Conservation (phyloP, 2,113 vertebrate species). For the Labrus mixtus region DNA sequence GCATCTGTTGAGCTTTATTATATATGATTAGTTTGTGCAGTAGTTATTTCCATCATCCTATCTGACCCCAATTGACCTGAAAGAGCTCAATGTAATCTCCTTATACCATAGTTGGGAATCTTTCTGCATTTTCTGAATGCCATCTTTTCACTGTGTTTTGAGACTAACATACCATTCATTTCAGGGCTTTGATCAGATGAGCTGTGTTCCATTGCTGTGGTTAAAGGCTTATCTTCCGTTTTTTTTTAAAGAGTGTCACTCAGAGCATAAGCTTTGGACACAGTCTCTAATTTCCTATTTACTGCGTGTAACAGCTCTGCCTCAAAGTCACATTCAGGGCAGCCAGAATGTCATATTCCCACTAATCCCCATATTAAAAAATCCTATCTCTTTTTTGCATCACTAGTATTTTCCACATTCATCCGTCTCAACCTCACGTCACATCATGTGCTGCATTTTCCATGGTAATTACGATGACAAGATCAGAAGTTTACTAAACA, state of each 20-base stretch:
- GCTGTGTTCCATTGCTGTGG: conserved; percentile 40
- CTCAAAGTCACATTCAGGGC: conserved; percentile 54
- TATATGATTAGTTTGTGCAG: conserved; percentile 64
- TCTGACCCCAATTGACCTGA: conserved; percentile 69
- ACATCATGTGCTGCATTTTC: conserved; percentile 28
- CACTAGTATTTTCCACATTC: conserved; percentile 36
- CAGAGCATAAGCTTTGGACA: conserved; percentile 46
- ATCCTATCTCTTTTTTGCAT: conserved; percentile 30
- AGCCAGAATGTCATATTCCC: conserved; percentile 47
- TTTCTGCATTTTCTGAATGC: conserved; percentile 46
- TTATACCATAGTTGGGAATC: conserved; percentile 63
- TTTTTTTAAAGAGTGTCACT: conserved; percentile 37
- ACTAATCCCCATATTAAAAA: conserved; percentile 67
- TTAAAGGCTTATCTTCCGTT: conserved; percentile 50
- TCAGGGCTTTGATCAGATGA: conserved; percentile 50
- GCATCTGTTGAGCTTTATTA: conserved; percentile 66
- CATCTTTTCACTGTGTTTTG: conserved; percentile 48
- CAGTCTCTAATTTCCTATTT: conserved; percentile 58
- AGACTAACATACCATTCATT: conserved; percentile 28
- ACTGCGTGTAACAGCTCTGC: conserved; percentile 46
- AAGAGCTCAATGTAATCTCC: conserved; percentile 71
- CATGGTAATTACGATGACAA: conserved; percentile 21
- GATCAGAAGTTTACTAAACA: conserved; percentile 29
- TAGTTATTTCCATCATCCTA: conserved; percentile 62
- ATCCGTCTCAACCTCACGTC: conserved; percentile 17